Evolutionary conservation across 2,113 vertebrate genomes (phyloP).

Genomic region (Trachemys scripta): DNA sequence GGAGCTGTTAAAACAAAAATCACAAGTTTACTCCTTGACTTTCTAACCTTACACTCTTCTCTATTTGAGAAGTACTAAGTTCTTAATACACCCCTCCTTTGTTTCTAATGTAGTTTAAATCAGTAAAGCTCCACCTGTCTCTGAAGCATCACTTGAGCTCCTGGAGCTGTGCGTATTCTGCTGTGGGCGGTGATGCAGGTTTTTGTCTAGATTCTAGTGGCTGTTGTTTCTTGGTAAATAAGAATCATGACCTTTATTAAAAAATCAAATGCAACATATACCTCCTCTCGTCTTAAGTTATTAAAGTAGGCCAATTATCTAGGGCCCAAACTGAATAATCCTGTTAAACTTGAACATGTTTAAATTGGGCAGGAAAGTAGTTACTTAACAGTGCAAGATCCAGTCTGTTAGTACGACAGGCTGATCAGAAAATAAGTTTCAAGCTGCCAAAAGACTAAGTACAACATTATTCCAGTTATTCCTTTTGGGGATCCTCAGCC

Average conservation of each 20-base stretch:
- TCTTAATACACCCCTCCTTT: accelerated
- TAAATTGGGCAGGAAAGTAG: not conserved
- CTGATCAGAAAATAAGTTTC: not conserved
- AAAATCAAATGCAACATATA: accelerated
- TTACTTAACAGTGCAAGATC: accelerated
- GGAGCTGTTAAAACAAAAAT: accelerated
- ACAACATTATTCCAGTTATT: accelerated
- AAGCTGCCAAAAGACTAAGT: accelerated
- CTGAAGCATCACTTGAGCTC: accelerated
- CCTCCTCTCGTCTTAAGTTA: accelerated
- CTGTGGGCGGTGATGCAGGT: accelerated
- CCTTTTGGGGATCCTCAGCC: accelerated
- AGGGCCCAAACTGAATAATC: accelerated
- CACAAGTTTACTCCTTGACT: accelerated
- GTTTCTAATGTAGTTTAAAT: accelerated
- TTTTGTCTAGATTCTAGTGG: accelerated
- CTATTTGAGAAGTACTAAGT: not conserved
- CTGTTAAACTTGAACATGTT: accelerated
- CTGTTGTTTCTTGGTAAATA: not conserved
- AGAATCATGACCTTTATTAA: accelerated
- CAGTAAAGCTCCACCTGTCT: not conserved
- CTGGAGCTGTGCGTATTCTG: accelerated
- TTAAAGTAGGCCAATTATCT: not conserved
- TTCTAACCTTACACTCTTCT: not conserved
- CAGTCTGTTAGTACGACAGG: accelerated